Evolutionary conservation across 2,113 vertebrate species (phyloP), one percentile per base, ranked within the genome.

Genomic region (Nicator chloris): DNA sequence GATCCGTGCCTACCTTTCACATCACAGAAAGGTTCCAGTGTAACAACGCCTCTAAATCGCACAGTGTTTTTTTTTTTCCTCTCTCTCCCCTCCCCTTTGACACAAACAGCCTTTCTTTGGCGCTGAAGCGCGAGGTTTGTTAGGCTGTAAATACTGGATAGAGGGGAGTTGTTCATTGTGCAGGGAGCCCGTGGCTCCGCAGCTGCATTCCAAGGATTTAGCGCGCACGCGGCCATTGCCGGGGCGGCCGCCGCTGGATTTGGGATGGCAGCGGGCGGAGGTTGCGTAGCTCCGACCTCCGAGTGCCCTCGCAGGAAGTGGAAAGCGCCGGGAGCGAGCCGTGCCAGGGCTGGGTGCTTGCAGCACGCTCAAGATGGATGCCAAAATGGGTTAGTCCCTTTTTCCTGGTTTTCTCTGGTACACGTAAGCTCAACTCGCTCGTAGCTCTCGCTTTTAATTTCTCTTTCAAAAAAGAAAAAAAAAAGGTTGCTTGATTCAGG

Each of bases 341-440:
- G 96, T 68, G 92, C 95, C 14, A 57, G 95, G 40, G 61, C 97
- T 27, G 88, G 77, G 73, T 84, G 97, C 90, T 35, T 65, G 97
- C 97, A 37, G 96, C 96, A 96, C 95, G 80, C 97, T 97, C 98
- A 98, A 98, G 97, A 99, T 99, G 99, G 98, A 99, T 97, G 98
- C 98, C 98, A 98, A 98, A 97, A 97, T 88, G 97, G 99, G 99
- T 99, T 85, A 98, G 99, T 98, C 40, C 80, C 61, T 40, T 84
- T 75, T 39, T 37, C 40, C 68, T 51, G 57, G 10, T 82, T 86
- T 31, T 31, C 69, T 31, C 13, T 30, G 4, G 0, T 19, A 9
- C 66, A 2, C 1, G 26, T 7, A 12, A 24, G 6, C n/a, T 14
- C 7, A 13, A 1, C 51, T 18, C 2, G 53, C 33, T 51, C 11